These are phyloP conservation scores for Rhinatrema bivittatum DNA, from an alignment of 2,797 vertebrate genomes.

Conservation along the genomic window DNA sequence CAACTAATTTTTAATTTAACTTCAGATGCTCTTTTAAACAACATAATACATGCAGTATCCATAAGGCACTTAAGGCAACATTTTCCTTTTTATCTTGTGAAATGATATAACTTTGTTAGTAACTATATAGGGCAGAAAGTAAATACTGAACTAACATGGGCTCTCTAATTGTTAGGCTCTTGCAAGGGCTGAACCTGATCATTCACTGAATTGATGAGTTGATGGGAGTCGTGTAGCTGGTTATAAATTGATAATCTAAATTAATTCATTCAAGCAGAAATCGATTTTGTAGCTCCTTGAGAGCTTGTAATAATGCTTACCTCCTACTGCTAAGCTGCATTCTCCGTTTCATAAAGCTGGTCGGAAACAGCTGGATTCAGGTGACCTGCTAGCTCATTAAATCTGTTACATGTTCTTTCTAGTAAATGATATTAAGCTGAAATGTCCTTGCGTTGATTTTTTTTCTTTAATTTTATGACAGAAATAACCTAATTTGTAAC, in stretches of 20 bases:
- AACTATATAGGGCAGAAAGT: conserved; percentile 7
- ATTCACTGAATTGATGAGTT: conserved; percentile 62
- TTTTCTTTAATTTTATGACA: conserved; percentile 73
- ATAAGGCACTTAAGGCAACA: conserved; percentile 22
- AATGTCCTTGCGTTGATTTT: conserved; percentile 69
- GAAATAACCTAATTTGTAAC: conserved; percentile 79
- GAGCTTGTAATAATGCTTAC: conserved; percentile 69
- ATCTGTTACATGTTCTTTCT: conserved; percentile 68
- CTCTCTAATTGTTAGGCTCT: conserved; percentile 46
- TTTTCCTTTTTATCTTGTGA: conserved; percentile 23
- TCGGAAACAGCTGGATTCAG: conserved; percentile 79
- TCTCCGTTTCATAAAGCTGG: conserved; percentile 64
- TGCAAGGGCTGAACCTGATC: conserved; percentile 51
- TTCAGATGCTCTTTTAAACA: conserved; percentile 19
- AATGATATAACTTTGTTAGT: conserved; percentile 19
- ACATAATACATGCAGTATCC: background rate
- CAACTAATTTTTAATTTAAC: too few species aligned
- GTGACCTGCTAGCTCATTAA: conserved; percentile 79
- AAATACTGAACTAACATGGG: conserved; percentile 10
- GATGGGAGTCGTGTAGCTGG: conserved; percentile 67
- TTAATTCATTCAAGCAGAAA: conserved; percentile 76
- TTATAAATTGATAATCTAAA: conserved; percentile 82
- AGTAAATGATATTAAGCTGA: conserved; percentile 78
- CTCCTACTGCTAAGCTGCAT: conserved; percentile 60
- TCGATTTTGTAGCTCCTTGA: conserved; percentile 68